These are phyloP conservation scores for Arvicanthis niloticus DNA, from an alignment of 2,113 vertebrate genomes.

Conservation along the genomic window DNA sequence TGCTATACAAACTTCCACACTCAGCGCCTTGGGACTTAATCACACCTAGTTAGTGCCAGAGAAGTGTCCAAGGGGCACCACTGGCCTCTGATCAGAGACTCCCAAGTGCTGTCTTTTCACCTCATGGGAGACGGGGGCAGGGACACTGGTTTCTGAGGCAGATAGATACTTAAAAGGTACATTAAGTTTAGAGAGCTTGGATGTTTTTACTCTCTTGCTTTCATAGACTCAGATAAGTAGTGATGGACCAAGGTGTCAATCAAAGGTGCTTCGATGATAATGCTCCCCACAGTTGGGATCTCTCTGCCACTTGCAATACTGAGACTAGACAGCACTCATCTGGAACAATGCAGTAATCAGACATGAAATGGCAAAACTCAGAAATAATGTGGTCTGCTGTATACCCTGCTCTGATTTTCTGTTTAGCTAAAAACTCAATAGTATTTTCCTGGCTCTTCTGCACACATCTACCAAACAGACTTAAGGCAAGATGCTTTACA, in stretches of 20 bases:
- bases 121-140: neutral
- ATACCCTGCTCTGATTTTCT: neutral
- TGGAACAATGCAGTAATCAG: constrained; percentile 40
- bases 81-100: neutral
- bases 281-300: neutral
- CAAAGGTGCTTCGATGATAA: neutral
- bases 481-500: neutral
- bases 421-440: constrained; percentile 13
- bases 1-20: neutral
- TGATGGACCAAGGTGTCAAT: neutral
- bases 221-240: neutral
- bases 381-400: neutral
- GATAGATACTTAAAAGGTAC: neutral
- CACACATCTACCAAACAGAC: constrained; percentile 45
- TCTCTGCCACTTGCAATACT: neutral
- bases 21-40: neutral
- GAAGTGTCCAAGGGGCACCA: neutral
- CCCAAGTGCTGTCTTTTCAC: neutral
- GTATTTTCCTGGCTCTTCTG: constrained; percentile 27
- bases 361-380: neutral
- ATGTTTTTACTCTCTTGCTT: constrained; percentile 44
- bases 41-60: neutral
- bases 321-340: neutral
- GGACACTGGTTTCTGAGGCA: neutral
- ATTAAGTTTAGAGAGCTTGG: constrained; percentile 24